A percentile compares a stretch with the other conserved stretches of the same genome.
phyloP scores from a whole-genome alignment of 2,113 vertebrate genomes.

The Uropsilus gracilis region DNA sequence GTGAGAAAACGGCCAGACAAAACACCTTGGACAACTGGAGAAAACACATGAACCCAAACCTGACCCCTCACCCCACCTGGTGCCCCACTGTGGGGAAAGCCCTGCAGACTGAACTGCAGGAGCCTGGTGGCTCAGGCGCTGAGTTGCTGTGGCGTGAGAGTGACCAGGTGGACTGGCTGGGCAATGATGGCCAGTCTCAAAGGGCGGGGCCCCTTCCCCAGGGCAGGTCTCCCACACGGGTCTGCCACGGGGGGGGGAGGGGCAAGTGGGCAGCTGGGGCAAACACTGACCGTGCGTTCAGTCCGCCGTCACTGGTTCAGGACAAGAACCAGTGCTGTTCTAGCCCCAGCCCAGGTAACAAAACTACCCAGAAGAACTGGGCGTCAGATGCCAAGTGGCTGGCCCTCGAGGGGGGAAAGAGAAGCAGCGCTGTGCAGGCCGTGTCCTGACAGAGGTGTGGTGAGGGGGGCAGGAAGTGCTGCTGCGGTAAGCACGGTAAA shows the following conservation, averaged over 20 bases:
- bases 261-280: fast-evolving
- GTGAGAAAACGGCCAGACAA: neutral
- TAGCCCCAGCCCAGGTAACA: neutral
- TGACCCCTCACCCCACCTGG: neutral
- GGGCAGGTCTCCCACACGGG: neutral
- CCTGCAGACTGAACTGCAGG: neutral
- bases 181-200: no score
- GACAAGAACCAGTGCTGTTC: neutral
- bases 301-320: fast-evolving
- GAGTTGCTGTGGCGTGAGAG: neutral
- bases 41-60: neutral
- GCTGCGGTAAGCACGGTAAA: no score
- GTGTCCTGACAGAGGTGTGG: neutral
- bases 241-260: neutral
- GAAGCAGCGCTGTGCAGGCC: neutral
- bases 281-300: fast-evolving
- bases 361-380: neutral
- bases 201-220: neutral
- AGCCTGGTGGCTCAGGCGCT: neutral
- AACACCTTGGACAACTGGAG: neutral
- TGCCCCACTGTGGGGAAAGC: neutral
- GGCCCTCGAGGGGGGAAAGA: neutral
- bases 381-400: neutral
- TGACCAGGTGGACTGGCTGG: fast-evolving
- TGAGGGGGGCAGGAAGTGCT: neutral